Evolutionary conservation across 2,888 invertebrate species (phyloP).

Genomic region (Microdon myrmicae): DNA sequence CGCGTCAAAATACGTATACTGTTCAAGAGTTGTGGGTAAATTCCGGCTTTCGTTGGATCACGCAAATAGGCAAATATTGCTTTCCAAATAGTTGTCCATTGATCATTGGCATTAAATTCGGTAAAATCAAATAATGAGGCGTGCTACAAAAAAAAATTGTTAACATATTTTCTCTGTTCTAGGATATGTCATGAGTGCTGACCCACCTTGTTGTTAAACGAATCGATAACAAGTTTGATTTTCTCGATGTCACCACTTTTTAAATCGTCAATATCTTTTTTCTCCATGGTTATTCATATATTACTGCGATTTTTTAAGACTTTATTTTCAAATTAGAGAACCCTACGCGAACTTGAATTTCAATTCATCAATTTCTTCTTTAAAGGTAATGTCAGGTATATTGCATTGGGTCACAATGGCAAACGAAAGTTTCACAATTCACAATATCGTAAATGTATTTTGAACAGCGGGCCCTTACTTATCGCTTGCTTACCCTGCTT

Average conservation of each 20-base stretch:
- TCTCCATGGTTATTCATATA: constrained; percentile 57
- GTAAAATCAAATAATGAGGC: constrained; percentile 62
- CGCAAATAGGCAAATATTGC: constrained; percentile 61
- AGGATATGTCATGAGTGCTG: background rate
- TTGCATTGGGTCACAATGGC: too few relatives aligned
- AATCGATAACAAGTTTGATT: constrained; percentile 57
- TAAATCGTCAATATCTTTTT: constrained; percentile 59
- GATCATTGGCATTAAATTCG: constrained; percentile 61
- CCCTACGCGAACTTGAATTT: too few relatives aligned
- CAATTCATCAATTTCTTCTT: too few relatives aligned
- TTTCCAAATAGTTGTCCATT: constrained; percentile 64
- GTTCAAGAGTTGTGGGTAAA: constrained; percentile 61
- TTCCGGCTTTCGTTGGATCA: constrained; percentile 54
- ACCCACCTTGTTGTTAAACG: constrained; percentile 62
- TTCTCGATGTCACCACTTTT: constrained; percentile 58
- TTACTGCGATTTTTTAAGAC: too few relatives aligned
- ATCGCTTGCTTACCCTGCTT: too few relatives aligned
- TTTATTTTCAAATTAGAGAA: too few relatives aligned
- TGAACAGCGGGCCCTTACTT: too few relatives aligned
- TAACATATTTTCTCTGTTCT: background rate
- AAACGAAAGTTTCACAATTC: too few relatives aligned
- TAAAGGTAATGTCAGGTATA: too few relatives aligned
- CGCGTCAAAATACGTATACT: constrained; percentile 72
- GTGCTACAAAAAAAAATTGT: constrained; percentile 56
- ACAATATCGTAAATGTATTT: too few relatives aligned